A percentile compares a stretch with the other conserved stretches of the same genome.
These are phyloP conservation scores for Sebastiscus albofasciatus DNA, from an alignment of 2,797 vertebrate genomes.

Conservation along the genomic window DNA sequence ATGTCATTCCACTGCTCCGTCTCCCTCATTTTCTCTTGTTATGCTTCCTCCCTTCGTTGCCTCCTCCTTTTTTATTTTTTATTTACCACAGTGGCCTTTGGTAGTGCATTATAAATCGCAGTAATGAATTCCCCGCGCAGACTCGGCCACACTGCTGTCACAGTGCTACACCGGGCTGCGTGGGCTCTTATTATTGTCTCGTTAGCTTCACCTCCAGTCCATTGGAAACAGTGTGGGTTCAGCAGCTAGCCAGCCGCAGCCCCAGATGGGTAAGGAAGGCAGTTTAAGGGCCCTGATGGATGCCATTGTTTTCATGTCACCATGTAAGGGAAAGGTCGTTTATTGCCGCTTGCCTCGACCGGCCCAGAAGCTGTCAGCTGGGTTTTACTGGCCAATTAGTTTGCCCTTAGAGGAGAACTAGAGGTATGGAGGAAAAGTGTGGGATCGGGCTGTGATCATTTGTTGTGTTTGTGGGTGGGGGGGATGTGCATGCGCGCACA, in stretches of 20 bases:
- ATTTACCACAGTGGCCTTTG: slow-evolving; percentile 61
- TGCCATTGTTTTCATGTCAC: slow-evolving; percentile 68
- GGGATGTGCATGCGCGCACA: slow-evolving; percentile 1
- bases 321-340: slow-evolving; percentile 57
- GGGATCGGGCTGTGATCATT: slow-evolving; percentile 37
- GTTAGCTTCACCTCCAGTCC: slow-evolving; percentile 66
- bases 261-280: slow-evolving; percentile 55
- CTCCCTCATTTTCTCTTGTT: slow-evolving; percentile 38
- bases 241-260: slow-evolving; percentile 31
- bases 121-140: slow-evolving; percentile 64
- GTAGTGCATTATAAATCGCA: slow-evolving; percentile 64
- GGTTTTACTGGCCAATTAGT: slow-evolving; percentile 72
- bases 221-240: slow-evolving; percentile 54
- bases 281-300: slow-evolving; percentile 67
- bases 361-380: slow-evolving; percentile 59
- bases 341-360: slow-evolving; percentile 54
- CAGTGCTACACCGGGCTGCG: slow-evolving; percentile 32
- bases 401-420: slow-evolving; percentile 43
- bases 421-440: slow-evolving; percentile 27
- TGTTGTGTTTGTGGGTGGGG: slow-evolving; percentile 24
- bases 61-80: background rate
- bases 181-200: slow-evolving; percentile 67
- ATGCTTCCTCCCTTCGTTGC: background rate
- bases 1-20: slow-evolving; percentile 36
- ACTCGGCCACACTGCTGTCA: slow-evolving; percentile 40